phyloP scores from a whole-genome alignment of 2,888 invertebrate genomes.

The Acrobasis suavella region DNA sequence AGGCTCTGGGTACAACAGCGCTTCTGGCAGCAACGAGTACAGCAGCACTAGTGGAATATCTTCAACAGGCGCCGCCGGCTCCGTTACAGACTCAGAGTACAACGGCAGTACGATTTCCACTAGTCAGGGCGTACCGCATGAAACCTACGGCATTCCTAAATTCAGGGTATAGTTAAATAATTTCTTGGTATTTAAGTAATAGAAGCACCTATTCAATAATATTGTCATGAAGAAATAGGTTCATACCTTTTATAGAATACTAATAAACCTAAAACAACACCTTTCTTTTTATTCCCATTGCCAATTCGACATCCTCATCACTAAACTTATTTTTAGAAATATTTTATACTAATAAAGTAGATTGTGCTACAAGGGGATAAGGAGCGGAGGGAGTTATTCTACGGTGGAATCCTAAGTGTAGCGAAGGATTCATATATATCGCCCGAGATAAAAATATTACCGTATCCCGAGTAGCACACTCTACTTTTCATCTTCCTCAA shows the following conservation, averaged over 20 bases:
- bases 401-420: no score
- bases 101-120: constrained; percentile 54
- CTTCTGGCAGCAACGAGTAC: neutral
- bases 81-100: constrained; percentile 37
- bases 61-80: constrained; percentile 34
- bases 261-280: neutral
- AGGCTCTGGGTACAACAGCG: neutral
- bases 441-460: no score
- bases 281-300: neutral
- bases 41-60: constrained; percentile 31
- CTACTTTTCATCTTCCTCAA: no score
- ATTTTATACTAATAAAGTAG: no score
- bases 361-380: no score
- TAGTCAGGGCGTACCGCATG: constrained; percentile 72
- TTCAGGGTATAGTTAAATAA: constrained; percentile 47
- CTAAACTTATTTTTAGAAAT: no score
- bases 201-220: neutral
- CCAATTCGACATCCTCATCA: no score
- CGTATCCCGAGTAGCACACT: no score
- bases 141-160: constrained; percentile 68
- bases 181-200: neutral
- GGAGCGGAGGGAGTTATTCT: no score
- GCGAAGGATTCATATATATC: no score
- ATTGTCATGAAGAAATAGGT: neutral
- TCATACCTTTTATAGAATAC: neutral